Percentiles rank a stretch among this genome's conserved stretches.
These are phyloP conservation scores for Pelosia muscerda DNA, from an alignment of 2,888 invertebrate species.

Conservation along the genomic window DNA sequence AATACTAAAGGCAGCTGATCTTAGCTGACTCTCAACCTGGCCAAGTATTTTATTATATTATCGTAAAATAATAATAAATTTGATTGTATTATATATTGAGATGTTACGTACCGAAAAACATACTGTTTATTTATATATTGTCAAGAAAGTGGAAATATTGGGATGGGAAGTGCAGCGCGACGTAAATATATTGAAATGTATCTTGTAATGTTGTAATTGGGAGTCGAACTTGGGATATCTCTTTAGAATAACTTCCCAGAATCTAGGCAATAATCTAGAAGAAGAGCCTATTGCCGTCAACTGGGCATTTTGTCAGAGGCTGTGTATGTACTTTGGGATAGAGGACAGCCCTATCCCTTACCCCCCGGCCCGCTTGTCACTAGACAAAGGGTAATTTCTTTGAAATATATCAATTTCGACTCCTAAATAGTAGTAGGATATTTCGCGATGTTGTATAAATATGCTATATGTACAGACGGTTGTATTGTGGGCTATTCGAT, in stretches of 20 bases:
- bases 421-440: constrained; percentile 13
- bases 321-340: too few species aligned
- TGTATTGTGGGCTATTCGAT: constrained; percentile 22
- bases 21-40: too few species aligned
- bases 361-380: too few species aligned
- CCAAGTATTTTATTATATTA: too few species aligned
- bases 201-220: constrained; percentile 17
- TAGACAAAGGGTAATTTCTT: neutral
- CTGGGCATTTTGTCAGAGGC: too few species aligned
- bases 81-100: neutral
- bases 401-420: constrained; percentile 8
- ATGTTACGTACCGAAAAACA: neutral
- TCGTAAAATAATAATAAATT: neutral
- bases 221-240: constrained; percentile 34
- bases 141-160: neutral
- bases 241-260: neutral
- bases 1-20: too few species aligned
- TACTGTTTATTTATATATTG: constrained; percentile 9
- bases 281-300: neutral
- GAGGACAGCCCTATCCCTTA: too few species aligned
- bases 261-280: neutral
- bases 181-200: constrained; percentile 30
- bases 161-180: constrained; percentile 15
- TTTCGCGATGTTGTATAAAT: constrained; percentile 19
- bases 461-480: constrained; percentile 24